A percentile compares a stretch with the other conserved stretches of the same genome.
Evolutionary conservation across 2,113 vertebrate species (phyloP).

Genomic region (Bos indicus): DNA sequence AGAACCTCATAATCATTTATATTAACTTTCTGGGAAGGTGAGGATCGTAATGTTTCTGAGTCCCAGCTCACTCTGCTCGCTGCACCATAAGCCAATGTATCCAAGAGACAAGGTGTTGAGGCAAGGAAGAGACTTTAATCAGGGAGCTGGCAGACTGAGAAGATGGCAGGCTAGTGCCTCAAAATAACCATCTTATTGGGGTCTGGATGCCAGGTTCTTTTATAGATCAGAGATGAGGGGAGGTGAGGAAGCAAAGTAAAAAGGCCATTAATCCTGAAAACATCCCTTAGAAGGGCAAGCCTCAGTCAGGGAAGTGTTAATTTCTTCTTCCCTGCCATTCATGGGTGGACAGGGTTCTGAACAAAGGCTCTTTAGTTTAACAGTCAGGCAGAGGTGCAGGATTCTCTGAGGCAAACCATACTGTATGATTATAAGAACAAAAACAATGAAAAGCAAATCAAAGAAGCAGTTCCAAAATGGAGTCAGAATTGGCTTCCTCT

Average conservation of each 20-base stretch:
- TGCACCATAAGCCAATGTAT: background rate
- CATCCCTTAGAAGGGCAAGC: background rate
- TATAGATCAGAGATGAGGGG: background rate
- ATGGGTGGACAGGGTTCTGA: background rate
- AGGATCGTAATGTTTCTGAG: background rate
- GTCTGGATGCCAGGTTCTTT: background rate
- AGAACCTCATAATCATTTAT: background rate
- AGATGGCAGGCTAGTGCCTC: background rate
- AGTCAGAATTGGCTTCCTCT: background rate
- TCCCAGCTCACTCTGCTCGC: background rate
- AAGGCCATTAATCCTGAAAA: background rate
- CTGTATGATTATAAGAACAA: background rate
- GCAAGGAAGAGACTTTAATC: background rate
- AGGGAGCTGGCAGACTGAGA: background rate
- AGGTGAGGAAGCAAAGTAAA: background rate
- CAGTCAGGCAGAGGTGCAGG: background rate
- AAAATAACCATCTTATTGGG: background rate
- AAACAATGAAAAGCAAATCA: background rate
- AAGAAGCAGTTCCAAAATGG: background rate
- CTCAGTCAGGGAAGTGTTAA: background rate
- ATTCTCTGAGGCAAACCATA: background rate
- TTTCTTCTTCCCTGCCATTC: background rate
- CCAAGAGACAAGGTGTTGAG: background rate
- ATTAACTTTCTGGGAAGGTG: slow-evolving; percentile 11
- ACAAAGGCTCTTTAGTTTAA: background rate